Evolutionary conservation across 2,888 invertebrate species (phyloP), one percentile per base, ranked within the genome.

Genomic region (Noctua comes): DNA sequence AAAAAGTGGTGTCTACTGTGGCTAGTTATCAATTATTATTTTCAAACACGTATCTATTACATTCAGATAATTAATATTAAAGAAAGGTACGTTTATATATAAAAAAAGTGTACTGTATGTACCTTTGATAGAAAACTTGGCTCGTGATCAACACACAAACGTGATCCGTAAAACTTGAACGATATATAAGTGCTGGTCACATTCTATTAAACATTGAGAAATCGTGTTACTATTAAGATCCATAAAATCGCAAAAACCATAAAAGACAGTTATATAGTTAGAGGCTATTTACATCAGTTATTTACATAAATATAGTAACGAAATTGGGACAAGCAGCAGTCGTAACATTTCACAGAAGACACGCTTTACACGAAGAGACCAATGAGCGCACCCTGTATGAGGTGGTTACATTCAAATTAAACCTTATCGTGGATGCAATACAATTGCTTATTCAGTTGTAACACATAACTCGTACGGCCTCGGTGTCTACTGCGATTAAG

Each of bases 241-340:
- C 51, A 79, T 83, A 68, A 76, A 72, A 73, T 76, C 65, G 40
- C 62, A 78, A 82, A 82, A 79, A 74, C 64, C 79, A 81, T 71
- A 83, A 86, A 75, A 78, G 3, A 79, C 16, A 74, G 40, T 54
- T 76, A 80, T 46, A 79, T 54, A 85, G 76, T 83, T 83, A 84
- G 70, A 76, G 57, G 73, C 76, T 89, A 89, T 89, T 85, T 90
- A 89, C 90, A 89, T 82, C 72, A 84, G 77, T 84, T 89, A 89
- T 89, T 90, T 89, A 89, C 89, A 89, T 90, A 90, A 80, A 88
- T 88, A 90, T 81, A 88, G n/a, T 75, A 72, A 79, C 51, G n/a
- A 84, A 73, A 77, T 83, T 86, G 77, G 80, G 86, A 84, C 76
- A 84, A 62, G 79, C 70, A 80, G 77, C 76, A 79, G 69, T 84